These are phyloP conservation scores for Indicator indicator DNA, from an alignment of 2,113 vertebrate genomes.

Conservation along the genomic window DNA sequence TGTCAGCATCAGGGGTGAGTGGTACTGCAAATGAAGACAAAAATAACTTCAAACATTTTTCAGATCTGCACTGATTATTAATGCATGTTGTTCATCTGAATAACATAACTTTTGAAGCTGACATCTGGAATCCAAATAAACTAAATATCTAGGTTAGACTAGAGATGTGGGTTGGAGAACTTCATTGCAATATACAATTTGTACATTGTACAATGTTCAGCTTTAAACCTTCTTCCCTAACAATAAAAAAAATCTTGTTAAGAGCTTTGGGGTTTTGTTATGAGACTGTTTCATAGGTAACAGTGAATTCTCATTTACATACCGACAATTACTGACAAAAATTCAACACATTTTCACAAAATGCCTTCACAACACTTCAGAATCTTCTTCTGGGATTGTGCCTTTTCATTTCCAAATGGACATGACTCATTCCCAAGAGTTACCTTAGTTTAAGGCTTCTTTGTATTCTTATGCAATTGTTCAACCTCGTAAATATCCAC, in stretches of 20 bases:
- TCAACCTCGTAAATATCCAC: background rate
- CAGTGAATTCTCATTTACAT: background rate
- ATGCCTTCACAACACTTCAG: background rate
- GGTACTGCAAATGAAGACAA: conserved; percentile 21
- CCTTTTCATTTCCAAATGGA: background rate
- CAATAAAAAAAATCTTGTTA: background rate
- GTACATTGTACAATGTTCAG: background rate
- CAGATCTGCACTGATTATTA: conserved; percentile 24
- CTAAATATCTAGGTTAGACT: conserved; percentile 7
- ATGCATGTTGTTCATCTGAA: conserved; percentile 26
- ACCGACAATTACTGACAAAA: background rate
- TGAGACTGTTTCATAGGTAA: background rate
- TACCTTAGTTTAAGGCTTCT: background rate
- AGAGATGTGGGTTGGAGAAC: background rate
- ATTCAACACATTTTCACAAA: background rate
- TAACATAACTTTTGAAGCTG: conserved; percentile 3
- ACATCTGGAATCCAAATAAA: background rate
- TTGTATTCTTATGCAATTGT: background rate
- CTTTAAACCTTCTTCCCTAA: background rate
- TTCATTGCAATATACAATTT: background rate
- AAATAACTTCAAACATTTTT: conserved; percentile 50
- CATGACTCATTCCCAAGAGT: background rate
- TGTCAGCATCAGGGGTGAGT: background rate
- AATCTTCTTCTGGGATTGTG: background rate
- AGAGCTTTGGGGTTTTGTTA: background rate